These are phyloP conservation scores for Monomorium pharaonis DNA, from an alignment of 1,140 invertebrate genomes.

Conservation along the genomic window DNA sequence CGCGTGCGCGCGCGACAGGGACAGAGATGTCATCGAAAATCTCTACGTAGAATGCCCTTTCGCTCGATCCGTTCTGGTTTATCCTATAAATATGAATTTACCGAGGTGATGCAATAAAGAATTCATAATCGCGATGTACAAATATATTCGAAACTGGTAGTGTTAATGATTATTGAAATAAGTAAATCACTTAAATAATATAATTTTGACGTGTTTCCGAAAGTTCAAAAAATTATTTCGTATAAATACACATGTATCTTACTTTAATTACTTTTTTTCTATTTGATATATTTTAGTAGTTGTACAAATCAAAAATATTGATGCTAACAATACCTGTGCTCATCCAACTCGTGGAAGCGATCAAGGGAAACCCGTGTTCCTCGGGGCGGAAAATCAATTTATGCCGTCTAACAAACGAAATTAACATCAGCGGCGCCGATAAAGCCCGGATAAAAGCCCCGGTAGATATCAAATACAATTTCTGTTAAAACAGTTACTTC, in stretches of 20 bases:
- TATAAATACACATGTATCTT: neutral
- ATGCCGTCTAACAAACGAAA: constrained; percentile 57
- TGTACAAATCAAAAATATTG: neutral
- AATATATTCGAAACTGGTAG: neutral
- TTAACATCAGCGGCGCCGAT: constrained; percentile 62
- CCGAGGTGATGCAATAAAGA: neutral
- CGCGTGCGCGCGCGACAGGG: constrained; percentile 5
- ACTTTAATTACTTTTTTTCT: neutral
- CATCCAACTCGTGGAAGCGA: neutral
- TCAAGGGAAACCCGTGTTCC: constrained; percentile 12
- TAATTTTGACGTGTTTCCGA: neutral
- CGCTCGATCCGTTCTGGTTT: neutral
- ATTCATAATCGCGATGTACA: neutral
- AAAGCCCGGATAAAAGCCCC: constrained; percentile 38
- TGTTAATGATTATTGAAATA: neutral
- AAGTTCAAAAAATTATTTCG: neutral
- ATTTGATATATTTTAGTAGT: neutral
- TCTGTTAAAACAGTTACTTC: constrained; percentile 76
- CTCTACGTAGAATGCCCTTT: neutral
- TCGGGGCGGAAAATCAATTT: constrained; percentile 54
- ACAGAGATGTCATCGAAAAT: constrained; percentile 31
- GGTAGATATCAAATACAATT: constrained; percentile 76
- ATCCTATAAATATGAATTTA: neutral
- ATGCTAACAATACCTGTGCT: neutral
- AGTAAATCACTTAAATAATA: neutral